Conservation (phyloP, 2,888 invertebrate species). For the Serrognathus titanus region DNA sequence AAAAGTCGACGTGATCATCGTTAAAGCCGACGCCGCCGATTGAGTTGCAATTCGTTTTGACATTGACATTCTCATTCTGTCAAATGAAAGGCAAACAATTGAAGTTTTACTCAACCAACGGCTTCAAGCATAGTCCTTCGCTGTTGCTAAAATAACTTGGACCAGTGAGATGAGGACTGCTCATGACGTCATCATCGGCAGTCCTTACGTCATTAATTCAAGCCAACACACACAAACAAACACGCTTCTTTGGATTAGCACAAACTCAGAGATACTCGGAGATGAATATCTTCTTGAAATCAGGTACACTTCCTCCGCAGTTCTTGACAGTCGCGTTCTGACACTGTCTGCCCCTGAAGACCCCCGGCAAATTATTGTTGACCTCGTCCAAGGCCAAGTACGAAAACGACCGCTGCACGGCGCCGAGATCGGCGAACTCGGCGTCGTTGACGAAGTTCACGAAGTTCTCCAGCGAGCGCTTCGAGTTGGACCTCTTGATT, state of each 20-base stretch:
- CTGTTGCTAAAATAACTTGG: no score
- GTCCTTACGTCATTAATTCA: no score
- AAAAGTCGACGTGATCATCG: no score
- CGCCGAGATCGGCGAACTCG: conserved; percentile 10
- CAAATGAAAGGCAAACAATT: no score
- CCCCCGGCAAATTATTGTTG: conserved; percentile 1
- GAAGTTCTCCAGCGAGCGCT: conserved; percentile 44
- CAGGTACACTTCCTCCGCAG: conserved; percentile 53
- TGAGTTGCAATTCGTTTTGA: no score
- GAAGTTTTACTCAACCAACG: no score
- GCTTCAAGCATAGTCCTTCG: no score
- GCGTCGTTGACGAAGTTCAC: conserved; percentile 38
- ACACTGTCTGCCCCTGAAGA: background rate
- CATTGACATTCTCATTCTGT: no score
- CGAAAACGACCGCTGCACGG: conserved; percentile 42
- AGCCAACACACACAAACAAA: no score
- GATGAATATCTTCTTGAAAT: conserved; percentile 56
- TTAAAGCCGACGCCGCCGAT: no score
- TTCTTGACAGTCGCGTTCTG: conserved; percentile 33
- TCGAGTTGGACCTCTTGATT: conserved; percentile 43
- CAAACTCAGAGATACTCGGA: conserved; percentile 47
- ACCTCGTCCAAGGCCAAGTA: conserved; percentile 39
- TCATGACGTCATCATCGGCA: no score
- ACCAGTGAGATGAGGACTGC: no score
- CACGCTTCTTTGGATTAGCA: background rate